Evolutionary conservation across 2,797 vertebrate species (phyloP), one percentile per base, ranked within the genome.

Genomic region (Chloroceryle amazona): DNA sequence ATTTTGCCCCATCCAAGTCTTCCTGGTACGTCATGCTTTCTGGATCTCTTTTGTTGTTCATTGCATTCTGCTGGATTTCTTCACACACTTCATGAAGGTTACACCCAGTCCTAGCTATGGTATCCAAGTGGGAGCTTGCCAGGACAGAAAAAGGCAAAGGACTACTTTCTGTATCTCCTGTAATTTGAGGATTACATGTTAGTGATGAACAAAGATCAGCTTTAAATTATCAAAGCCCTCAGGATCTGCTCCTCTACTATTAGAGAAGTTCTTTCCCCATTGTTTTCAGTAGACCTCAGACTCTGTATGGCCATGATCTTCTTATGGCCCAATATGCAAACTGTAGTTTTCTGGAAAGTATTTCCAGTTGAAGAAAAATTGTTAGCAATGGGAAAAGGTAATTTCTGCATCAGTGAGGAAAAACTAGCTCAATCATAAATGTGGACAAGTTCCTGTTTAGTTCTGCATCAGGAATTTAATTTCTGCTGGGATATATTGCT

Each of bases 11-110:
- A 8, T 52, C 31, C 10, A 83, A 37, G 31, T 55, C 54, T 55
- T 55, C 54, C 31, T n/a, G 21, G 19, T 14, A n/a, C 31, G 11
- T 35, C 3, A 6, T n/a, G 7, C 12, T 60, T 74, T 67, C 65
- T 14, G 6, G 3, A 41, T 73, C 47, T 73, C 18, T 51, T 2
- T 1, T 73, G 8, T n/a, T 76, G 9, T 29, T 81, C 39, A 15
- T 14, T 44, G 20, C 16, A 85, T 86, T 70, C 16, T 11, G 10
- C 16, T 54, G 35, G 18, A 62, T 70, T 81, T 87, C 51, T 82
- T 68, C 49, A 26, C 6, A 20, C 3, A 2, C 2, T 12, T 49
- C 0, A 1, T 37, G 44, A 83, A 63, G 25, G 17, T n/a, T 12
- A 18, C 52, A 55, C 18, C 14, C 39, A 81, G 5, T 81, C 21